Conservation (phyloP, 2,797 vertebrate species). For the Coccyzus lansbergi region DNA sequence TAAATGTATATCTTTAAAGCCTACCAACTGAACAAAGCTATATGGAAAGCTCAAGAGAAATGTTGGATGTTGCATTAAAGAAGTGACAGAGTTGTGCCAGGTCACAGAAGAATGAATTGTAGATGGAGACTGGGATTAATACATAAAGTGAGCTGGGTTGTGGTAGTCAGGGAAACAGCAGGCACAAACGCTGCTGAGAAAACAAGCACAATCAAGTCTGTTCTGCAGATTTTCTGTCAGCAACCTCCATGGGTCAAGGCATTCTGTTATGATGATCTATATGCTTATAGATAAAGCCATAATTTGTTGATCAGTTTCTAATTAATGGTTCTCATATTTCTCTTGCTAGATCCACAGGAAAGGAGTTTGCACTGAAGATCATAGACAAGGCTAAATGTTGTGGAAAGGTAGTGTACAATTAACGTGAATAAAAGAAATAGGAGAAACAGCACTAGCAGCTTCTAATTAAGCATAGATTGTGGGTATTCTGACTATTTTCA, state of each 20-base stretch:
- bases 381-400: constrained; percentile 97
- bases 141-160: background rate
- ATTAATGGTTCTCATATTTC: constrained; percentile 1
- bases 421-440: background rate
- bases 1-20: background rate
- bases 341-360: constrained; percentile 87
- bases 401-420: constrained; percentile 87
- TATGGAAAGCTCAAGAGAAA: background rate
- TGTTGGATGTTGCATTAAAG: background rate
- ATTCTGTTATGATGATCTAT: background rate
- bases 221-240: background rate
- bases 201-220: background rate
- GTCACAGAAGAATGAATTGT: constrained; percentile 7
- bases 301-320: background rate
- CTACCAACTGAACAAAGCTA: background rate
- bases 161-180: constrained; percentile 66
- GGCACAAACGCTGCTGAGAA: background rate
- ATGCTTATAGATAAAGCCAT: background rate
- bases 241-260: background rate
- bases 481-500: background rate
- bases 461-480: background rate
- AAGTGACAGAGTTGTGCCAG: background rate
- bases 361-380: constrained; percentile 97
- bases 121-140: background rate
- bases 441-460: constrained; percentile 2